Base-by-base conservation (phyloP, 2,888 invertebrate genomes). In the Patella pellucida region DNA sequence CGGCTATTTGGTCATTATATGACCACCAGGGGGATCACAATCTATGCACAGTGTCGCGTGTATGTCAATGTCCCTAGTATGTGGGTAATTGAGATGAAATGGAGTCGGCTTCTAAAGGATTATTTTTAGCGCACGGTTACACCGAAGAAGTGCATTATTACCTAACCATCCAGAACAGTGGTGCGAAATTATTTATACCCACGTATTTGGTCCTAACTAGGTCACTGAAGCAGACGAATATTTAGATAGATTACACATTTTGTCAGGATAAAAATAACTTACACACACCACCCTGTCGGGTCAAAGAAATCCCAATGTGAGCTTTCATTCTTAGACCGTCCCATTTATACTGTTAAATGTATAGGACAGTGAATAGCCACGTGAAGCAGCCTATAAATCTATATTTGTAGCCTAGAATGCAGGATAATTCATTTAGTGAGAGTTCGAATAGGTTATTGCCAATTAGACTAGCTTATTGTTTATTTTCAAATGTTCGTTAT, bases 221-320 rank as follows among this genome's bases (percentile, higher is more conserved):
- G 62, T 62, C 62, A 62, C 62, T 14, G 23, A 19, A 62, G 62
- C 62, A 62, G 62, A 62, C 62, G 62, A 62, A 62, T 62, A 62
- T 62, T 62, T 62, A 23, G 62, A 62, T 62, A 62, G 62, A 62
- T 62, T 62, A 62, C 62, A 62, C 62, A 62, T 62, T 62, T 62
- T 62, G 23, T 23, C 2, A 62, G 62, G 62, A 62, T 62, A 62
- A 62, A 62, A 62, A 62, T 62, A 62, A 62, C 62, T 62, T 62
- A 12, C 23, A 62, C 23, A 23, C 62, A 62, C 62, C 62, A 62
- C 62, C 62, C 19, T 23, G 62, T 62, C 14, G 62, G 23, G 62
- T 62, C 19, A 62, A 62, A 62, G 62, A 23, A 62, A 62, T 23
- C 62, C 19, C 41, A 41, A 41, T 9, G 41, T 41, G 41, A 41